A percentile compares a stretch with the other conserved stretches of the same genome.
Evolutionary conservation across 2,888 invertebrate species (phyloP).

Genomic region (Sarcophaga variegata): DNA sequence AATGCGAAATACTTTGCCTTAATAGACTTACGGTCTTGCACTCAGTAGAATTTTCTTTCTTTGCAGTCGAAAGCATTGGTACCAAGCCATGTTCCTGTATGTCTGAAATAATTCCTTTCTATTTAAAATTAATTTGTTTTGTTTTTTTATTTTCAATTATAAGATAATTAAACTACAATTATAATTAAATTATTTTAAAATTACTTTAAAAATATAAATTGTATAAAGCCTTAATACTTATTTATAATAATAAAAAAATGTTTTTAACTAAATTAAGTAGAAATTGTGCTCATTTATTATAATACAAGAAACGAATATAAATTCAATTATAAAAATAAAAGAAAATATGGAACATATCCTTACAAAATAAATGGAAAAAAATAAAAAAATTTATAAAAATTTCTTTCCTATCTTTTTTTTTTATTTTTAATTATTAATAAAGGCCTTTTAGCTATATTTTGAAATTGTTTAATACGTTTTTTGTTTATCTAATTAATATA

Average conservation of each 20-base stretch:
- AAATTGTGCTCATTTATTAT: constrained; percentile 42
- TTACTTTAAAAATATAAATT: constrained; percentile 16
- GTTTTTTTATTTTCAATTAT: constrained; percentile 23
- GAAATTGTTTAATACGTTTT: constrained; percentile 16
- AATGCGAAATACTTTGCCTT: too few relatives aligned
- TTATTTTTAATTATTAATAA: constrained; percentile 3
- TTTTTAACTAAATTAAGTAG: constrained; percentile 43
- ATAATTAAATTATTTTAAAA: constrained; percentile 13
- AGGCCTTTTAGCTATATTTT: constrained; percentile 40
- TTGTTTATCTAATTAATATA: neutral
- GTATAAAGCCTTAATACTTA: constrained; percentile 10
- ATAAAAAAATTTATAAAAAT: neutral
- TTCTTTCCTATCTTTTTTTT: constrained; percentile 7
- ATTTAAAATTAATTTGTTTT: neutral
- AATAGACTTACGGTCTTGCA: too few relatives aligned
- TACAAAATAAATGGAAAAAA: constrained; percentile 33
- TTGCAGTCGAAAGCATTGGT: too few relatives aligned
- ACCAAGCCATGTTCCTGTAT: too few relatives aligned
- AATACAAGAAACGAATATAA: neutral
- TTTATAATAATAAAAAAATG: constrained; percentile 19
- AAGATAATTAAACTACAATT: constrained; percentile 15
- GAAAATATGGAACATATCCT: constrained; percentile 21
- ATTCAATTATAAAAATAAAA: constrained; percentile 18
- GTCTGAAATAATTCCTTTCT: too few relatives aligned
- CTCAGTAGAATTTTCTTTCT: too few relatives aligned